Evolutionary conservation across 2,797 vertebrate genomes (phyloP).

Genomic region (Oophaga sylvatica): DNA sequence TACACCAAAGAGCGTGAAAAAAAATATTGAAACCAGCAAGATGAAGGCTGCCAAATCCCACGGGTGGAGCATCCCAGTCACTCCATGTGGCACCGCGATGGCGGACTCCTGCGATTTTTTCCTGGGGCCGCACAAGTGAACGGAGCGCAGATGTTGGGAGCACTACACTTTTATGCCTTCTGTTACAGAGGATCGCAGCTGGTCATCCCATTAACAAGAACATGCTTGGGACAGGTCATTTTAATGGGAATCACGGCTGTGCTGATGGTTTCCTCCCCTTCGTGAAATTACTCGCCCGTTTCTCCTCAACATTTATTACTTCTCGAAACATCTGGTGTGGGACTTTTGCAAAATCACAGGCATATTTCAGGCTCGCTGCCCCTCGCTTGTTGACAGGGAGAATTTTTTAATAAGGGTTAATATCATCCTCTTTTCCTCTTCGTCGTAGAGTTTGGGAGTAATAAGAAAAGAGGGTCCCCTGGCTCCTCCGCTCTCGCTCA

Average conservation of each 20-base stretch:
- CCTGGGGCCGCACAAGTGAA: slow-evolving; percentile 49
- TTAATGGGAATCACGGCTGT: slow-evolving; percentile 69
- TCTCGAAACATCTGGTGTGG: slow-evolving; percentile 67
- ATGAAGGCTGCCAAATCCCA: background rate
- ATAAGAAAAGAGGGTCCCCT: slow-evolving; percentile 65
- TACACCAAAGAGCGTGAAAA: background rate
- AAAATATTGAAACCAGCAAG: background rate
- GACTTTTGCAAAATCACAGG: slow-evolving; percentile 64
- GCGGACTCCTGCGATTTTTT: slow-evolving; percentile 15
- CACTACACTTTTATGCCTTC: slow-evolving; percentile 47
- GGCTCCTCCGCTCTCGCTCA: slow-evolving; percentile 63
- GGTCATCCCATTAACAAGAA: slow-evolving; percentile 69
- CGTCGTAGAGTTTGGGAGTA: slow-evolving; percentile 66
- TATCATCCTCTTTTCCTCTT: slow-evolving; percentile 67
- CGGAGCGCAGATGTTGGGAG: slow-evolving; percentile 67
- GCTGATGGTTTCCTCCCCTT: slow-evolving; percentile 61
- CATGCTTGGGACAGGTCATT: slow-evolving; percentile 64
- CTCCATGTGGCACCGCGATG: background rate
- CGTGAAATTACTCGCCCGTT: slow-evolving; percentile 53
- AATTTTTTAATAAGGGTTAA: slow-evolving; percentile 73
- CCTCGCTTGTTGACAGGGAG: slow-evolving; percentile 67
- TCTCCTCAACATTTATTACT: slow-evolving; percentile 63
- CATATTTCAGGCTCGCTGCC: slow-evolving; percentile 66
- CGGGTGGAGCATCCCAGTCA: background rate
- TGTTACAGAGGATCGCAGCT: slow-evolving; percentile 62